Conservation (phyloP, 1,140 invertebrate species). For the Drosophila persimilis region DNA sequence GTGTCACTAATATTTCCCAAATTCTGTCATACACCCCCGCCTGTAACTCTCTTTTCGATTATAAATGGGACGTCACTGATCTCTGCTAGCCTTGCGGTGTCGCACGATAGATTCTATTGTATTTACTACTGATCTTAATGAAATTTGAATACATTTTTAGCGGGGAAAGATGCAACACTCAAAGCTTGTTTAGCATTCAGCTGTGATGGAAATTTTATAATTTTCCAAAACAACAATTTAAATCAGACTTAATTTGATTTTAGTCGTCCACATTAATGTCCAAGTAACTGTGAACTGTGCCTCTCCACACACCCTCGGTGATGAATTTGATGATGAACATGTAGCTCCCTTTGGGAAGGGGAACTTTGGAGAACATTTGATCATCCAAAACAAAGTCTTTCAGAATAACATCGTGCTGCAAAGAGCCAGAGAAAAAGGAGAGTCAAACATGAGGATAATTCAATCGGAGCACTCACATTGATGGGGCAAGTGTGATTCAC, state of each 20-base stretch:
- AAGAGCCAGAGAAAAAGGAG: neutral
- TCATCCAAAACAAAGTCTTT: conserved; percentile 37
- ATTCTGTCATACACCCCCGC: too few species aligned
- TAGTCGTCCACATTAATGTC: conserved; percentile 15
- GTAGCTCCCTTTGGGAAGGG: conserved; percentile 17
- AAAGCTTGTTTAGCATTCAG: neutral
- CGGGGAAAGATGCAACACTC: neutral
- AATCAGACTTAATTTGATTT: neutral
- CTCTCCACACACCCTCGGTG: conserved; percentile 3
- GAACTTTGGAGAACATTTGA: conserved; percentile 22
- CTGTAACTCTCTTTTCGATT: too few species aligned
- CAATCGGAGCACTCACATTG: conserved; percentile 18
- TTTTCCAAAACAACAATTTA: neutral
- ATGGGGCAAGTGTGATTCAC: conserved; percentile 37
- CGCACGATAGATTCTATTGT: neutral
- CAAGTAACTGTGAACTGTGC: neutral
- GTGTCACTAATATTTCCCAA: too few species aligned
- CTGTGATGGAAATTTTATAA: neutral
- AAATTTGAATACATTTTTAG: neutral
- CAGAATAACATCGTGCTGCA: conserved; percentile 25
- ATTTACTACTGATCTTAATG: conserved; percentile 1
- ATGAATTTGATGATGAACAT: conserved; percentile 4
- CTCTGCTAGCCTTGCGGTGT: neutral
- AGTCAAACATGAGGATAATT: too few species aligned
- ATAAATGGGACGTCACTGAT: too few species aligned